A percentile compares a stretch with the other conserved stretches of the same genome.
phyloP scores from a whole-genome alignment of 2,888 invertebrate genomes.

The Frankliniella intonsa region DNA sequence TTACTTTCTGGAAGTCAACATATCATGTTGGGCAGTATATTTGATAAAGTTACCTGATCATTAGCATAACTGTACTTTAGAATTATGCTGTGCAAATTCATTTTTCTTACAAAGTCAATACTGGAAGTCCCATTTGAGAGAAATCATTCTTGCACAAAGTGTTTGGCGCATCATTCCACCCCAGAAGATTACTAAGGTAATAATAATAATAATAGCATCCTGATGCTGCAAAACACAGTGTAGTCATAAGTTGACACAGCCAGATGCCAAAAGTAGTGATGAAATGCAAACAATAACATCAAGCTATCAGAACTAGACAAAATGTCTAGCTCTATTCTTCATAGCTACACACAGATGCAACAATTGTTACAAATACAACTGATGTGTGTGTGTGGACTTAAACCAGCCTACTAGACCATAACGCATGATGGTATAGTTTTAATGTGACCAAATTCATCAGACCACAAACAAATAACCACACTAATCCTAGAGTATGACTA shows the following conservation, averaged over 20 bases:
- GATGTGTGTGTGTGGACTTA: slow-evolving; percentile 6
- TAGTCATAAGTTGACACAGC: slow-evolving; percentile 24
- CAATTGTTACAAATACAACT: slow-evolving; percentile 8
- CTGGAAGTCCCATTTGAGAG: slow-evolving; percentile 14
- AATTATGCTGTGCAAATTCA: slow-evolving; percentile 38
- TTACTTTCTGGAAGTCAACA: slow-evolving; percentile 41
- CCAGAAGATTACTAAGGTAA: slow-evolving; percentile 12
- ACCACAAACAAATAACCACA: background rate
- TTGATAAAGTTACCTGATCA: slow-evolving; percentile 39
- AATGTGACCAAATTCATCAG: background rate
- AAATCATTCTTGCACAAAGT: slow-evolving; percentile 23
- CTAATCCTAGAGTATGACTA: slow-evolving; percentile 22
- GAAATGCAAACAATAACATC: slow-evolving; percentile 20
- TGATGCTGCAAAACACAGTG: slow-evolving; percentile 20
- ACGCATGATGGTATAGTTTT: background rate
- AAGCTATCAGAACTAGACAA: slow-evolving; percentile 7
- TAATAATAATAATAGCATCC: slow-evolving; percentile 7
- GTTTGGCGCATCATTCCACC: slow-evolving; percentile 14
- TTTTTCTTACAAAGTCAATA: slow-evolving; percentile 22
- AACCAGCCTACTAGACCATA: slow-evolving; percentile 10
- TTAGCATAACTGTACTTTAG: slow-evolving; percentile 36
- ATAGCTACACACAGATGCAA: slow-evolving; percentile 18
- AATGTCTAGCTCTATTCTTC: background rate
- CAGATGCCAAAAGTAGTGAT: slow-evolving; percentile 18
- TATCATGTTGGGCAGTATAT: slow-evolving; percentile 40